Evolutionary conservation across 2,888 invertebrate species (phyloP).

Genomic region (Diplolepis rosae): DNA sequence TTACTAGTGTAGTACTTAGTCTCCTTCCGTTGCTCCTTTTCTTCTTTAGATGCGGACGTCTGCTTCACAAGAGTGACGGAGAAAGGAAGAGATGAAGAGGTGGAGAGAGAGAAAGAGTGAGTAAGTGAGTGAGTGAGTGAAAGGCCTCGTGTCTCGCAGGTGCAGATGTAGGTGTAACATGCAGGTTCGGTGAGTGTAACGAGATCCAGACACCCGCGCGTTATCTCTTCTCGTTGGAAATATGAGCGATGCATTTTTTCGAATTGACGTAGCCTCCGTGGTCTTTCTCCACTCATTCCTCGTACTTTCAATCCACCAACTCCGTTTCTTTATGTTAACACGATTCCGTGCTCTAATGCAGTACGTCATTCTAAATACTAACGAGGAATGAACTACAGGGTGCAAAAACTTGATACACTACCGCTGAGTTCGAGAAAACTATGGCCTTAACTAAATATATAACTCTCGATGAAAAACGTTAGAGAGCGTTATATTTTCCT

Average conservation of each 20-base stretch:
- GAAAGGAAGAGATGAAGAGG: neutral
- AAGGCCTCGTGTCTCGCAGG: constrained; percentile 42
- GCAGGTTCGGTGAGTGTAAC: constrained; percentile 48
- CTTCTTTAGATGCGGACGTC: constrained; percentile 19
- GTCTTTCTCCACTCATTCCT: neutral
- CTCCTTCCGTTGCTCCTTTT: constrained; percentile 22
- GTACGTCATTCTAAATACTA: constrained; percentile 25
- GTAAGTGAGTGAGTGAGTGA: constrained; percentile 25
- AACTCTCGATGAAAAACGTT: constrained; percentile 1
- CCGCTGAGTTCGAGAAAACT: constrained; percentile 18
- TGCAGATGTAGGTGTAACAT: constrained; percentile 51
- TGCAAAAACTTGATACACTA: constrained; percentile 28
- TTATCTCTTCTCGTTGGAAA: constrained; percentile 26
- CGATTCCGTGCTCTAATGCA: constrained; percentile 29
- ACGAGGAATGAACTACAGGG: constrained; percentile 26
- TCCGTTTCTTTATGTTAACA: constrained; percentile 20
- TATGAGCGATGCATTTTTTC: constrained; percentile 30
- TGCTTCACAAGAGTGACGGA: neutral
- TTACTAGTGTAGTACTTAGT: constrained; percentile 12
- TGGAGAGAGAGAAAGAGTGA: constrained; percentile 19
- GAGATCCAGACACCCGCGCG: constrained; percentile 40
- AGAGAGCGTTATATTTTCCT: neutral
- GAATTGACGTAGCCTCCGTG: constrained; percentile 15
- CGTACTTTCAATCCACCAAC: constrained; percentile 8
- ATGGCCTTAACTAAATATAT: constrained; percentile 20